A percentile compares a stretch with the other conserved stretches of the same genome.
Conservation (phyloP, 2,113 vertebrate species). For the Takifugu bimaculatus region DNA sequence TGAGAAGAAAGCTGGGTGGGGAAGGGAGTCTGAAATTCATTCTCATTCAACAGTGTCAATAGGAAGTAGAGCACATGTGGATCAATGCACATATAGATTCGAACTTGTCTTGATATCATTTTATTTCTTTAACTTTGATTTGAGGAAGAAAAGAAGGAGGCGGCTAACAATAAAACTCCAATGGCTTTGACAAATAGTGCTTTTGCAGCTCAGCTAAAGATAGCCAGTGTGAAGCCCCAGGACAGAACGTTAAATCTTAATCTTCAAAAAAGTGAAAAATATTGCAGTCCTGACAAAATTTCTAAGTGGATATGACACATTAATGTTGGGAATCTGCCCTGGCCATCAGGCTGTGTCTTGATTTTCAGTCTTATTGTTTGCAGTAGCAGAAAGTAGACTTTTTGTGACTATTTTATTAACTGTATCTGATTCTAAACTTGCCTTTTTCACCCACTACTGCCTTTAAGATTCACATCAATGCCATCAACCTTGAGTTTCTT, state of each 20-base stretch:
- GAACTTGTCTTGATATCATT: conserved; percentile 6
- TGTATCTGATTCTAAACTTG: neutral
- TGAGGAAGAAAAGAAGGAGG: conserved; percentile 4
- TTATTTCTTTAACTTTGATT: conserved; percentile 8
- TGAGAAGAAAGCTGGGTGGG: too few relatives aligned
- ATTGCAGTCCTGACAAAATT: conserved; percentile 10
- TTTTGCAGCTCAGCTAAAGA: conserved; percentile 21
- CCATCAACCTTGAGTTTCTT: neutral
- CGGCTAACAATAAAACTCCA: neutral
- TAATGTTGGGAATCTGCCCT: conserved; percentile 1
- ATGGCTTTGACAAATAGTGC: conserved; percentile 29
- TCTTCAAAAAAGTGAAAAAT: conserved; percentile 16
- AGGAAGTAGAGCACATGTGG: neutral
- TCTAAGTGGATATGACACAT: conserved; percentile 23
- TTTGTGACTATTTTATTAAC: neutral
- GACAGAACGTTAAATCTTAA: conserved; percentile 34
- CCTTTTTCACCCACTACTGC: too few relatives aligned
- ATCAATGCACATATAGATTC: conserved; percentile 6
- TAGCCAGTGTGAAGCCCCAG: conserved; percentile 4
- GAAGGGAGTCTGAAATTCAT: neutral
- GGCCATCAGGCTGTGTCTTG: neutral
- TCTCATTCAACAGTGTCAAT: neutral
- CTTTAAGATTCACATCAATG: neutral
- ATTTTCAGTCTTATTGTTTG: too few relatives aligned
- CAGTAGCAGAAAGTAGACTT: neutral